Evolutionary conservation across 2,888 invertebrate genomes (phyloP), one percentile per base, ranked within the genome.

Genomic region (Amiota mariae): DNA sequence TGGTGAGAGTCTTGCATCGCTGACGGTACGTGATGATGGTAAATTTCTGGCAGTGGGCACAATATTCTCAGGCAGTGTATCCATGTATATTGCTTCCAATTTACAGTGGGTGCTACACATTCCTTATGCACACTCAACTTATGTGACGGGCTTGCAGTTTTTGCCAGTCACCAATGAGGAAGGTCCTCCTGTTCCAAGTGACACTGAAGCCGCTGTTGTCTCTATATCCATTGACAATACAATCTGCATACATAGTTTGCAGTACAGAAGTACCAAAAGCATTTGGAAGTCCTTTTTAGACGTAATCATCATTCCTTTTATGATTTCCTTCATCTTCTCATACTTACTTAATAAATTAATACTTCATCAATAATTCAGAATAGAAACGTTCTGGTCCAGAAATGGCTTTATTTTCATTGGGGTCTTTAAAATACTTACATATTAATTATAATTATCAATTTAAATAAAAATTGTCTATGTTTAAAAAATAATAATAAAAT

Each of bases 171-270:
- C 91, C 12, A 92, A 91, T 84, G 90, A 92, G 78, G 95, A 95
- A 88, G 93, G 93, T 36, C 93, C 94, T 63, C 92, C 94, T 61
- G 92, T 95, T 75, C 93, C 94, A 18, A 93, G 93, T 85, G 93
- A 94, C 85, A 92, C 94, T 66, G 96, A 96, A 90, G 95, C 97
- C 72, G 97, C 97, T 61, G 94, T 98, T 79, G 92, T 98, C 79
- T 97, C 97, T 88, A 97, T 98, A 87, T 98, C 98, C 46, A 97
- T 98, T 54, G 98, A 98, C 92, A 98, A 98, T 91, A 94, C 95
- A 90, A 94, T 97, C 80, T 95, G 95, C 89, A 94, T 97, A 87
- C 97, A 97, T 91, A 95, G 94, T 87, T 92, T 97, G 90, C 95
- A 95, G 70, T 92, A 93, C 86, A 92, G 94, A 91, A 92, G 96